Conservation (phyloP, 2,797 vertebrate genomes). For the Aphelocoma californica region DNA sequence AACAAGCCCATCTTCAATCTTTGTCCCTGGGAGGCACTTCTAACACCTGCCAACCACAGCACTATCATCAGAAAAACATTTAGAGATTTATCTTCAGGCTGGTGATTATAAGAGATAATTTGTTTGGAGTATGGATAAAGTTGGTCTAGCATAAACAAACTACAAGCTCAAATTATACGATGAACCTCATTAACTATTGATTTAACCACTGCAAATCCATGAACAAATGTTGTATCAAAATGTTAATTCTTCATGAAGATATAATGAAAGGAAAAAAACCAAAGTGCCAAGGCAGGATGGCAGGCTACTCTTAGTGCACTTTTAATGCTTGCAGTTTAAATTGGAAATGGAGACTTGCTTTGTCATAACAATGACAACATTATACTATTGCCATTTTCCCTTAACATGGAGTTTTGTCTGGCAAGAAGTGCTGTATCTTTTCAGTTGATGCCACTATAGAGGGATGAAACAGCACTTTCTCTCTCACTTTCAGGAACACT, state of each 20-base stretch:
- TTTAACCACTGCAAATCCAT: slow-evolving; percentile 78
- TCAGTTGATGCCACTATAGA: neutral
- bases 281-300: neutral
- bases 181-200: slow-evolving; percentile 89
- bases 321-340: neutral
- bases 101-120: slow-evolving; percentile 99
- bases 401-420: neutral
- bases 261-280: neutral
- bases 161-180: slow-evolving; percentile 90
- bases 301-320: neutral
- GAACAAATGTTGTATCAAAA: slow-evolving; percentile 60
- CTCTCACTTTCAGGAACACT: neutral
- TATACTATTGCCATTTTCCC: neutral
- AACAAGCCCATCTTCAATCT: slow-evolving; percentile 93
- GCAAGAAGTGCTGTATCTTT: neutral
- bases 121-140: slow-evolving; percentile 98
- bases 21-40: slow-evolving; percentile 98
- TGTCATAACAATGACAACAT: neutral
- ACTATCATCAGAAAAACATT: slow-evolving; percentile 99
- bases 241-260: slow-evolving; percentile 37
- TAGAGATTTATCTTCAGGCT: slow-evolving; percentile 97
- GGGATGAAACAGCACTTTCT: neutral
- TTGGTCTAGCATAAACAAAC: slow-evolving; percentile 99
- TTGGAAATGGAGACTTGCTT: neutral
- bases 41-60: slow-evolving; percentile 98